Evolutionary conservation across 2,113 vertebrate genomes (phyloP), one percentile per base, ranked within the genome.

Genomic region (Catharus minimus): DNA sequence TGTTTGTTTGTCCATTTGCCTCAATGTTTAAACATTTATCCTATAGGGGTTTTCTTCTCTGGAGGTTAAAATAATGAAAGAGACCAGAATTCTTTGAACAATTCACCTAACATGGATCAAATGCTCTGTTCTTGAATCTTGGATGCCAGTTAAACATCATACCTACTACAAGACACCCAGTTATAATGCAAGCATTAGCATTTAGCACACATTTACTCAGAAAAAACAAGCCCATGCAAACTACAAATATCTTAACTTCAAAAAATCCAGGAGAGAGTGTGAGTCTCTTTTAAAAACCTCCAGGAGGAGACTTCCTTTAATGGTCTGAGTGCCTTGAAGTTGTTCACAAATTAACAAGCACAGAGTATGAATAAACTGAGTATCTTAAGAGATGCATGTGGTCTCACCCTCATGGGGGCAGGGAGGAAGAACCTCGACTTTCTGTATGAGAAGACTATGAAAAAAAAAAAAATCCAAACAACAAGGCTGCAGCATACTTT

Each of bases 171-270:
- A 88, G 64, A 77, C 53, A 65, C 18, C 7, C 26, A 18, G 57
- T 90, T 73, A n/a, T 44, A 65, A 77, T 52, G 74, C 33, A 81
- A 90, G 28, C 46, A 86, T 89, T 86, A 91, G 67, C 80, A 93
- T 92, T 88, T 89, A 94, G 27, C 76, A 74, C 50, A 52, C 58
- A 75, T 72, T 82, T 92, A 84, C 68, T 85, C 41, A 66, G 61
- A 85, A 82, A 71, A 88, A 94, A 71, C 76, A 89, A 91, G 87
- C 62, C 58, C 71, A 56, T 58, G 39, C 49, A 88, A 93, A 95
- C 61, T 71, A 69, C n/a, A 82, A 94, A 71, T 80, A 94, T 30
- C 43, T 76, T 58, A 72, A 75, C 77, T 86, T 90, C 83, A 93
- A 88, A 94, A 93, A 86, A 86, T 66, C 43, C 30, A 86, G 73